Evolutionary conservation across 2,113 vertebrate genomes (phyloP), one percentile per base, ranked within the genome.

Genomic region (Ciconia boyciana): DNA sequence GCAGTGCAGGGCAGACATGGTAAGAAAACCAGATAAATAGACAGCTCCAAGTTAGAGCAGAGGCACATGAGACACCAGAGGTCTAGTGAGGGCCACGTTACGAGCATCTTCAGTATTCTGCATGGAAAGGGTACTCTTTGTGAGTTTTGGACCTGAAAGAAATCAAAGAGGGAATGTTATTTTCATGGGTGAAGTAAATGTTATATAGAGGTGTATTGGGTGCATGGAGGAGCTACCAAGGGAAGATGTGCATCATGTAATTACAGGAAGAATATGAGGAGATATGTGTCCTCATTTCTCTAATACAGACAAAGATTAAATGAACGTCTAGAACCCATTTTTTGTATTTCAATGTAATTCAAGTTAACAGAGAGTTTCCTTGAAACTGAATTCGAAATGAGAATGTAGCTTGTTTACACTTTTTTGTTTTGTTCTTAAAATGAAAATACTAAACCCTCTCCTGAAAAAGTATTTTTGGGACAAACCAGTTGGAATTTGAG

Each of bases 121-220:
- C 75, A 22, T 80, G 34, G 90, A 97, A 97, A 48, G 96, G 96
- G 48, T 96, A 97, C 4, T 98, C 96, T 90, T 96, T 96, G 94
- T 93, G 96, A 64, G 26, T 74, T 60, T 9, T 64, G 66, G 39
- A 87, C 9, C 97, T 97, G 90, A 41, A 85, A 83, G 36, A 84
- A 46, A 77, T 65, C 28, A 69, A 85, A 84, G 25, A 48, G 16
- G 44, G 43, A 75, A 52, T 26, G 21, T 49, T 84, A 31, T 31
- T 89, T 89, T 58, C 39, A 31, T 26, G n/a, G 3, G 2, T 41
- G 34, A 57, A 25, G 7, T 54, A 36, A 32, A 49, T 54, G 8
- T 69, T 72, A 7, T 7, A 11, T 9, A 29, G 66, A 69, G 20
- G 12, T 39, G 11, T 9, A 7, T 10, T 62, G 24, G 19, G 46